phyloP scores from a whole-genome alignment of 2,797 vertebrate species.

The Perodicticus potto region DNA sequence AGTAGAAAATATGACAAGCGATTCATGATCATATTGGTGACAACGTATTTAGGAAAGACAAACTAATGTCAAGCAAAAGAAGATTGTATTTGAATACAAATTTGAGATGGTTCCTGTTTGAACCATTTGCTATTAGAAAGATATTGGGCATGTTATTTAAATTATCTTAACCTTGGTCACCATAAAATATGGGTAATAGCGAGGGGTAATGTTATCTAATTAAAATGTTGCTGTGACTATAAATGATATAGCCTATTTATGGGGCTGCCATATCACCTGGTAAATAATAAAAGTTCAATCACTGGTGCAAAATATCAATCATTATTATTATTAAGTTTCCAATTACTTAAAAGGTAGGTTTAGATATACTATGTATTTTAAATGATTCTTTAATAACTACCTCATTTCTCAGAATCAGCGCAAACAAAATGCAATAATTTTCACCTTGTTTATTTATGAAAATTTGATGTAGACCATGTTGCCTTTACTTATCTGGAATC shows the following conservation, averaged over 20 bases:
- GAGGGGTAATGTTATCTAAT: neutral
- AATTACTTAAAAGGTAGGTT: neutral
- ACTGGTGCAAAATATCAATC: neutral
- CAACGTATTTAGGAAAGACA: neutral
- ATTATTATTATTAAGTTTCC: neutral
- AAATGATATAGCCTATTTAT: neutral
- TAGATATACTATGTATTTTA: constrained; percentile 27
- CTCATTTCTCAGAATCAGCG: neutral
- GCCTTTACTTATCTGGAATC: neutral
- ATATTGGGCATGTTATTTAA: neutral
- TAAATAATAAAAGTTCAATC: neutral
- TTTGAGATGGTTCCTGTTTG: neutral
- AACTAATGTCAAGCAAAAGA: neutral
- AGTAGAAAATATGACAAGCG: neutral
- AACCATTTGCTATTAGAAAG: neutral
- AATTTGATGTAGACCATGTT: neutral
- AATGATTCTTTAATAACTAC: neutral
- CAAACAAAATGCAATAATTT: constrained; percentile 21
- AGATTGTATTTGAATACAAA: neutral
- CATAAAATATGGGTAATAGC: neutral
- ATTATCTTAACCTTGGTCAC: neutral
- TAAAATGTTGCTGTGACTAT: neutral
- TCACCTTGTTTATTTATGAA: neutral
- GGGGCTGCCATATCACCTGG: neutral
- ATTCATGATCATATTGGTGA: neutral